phyloP scores from a whole-genome alignment of 1,140 invertebrate species.

The Solen grandis region DNA sequence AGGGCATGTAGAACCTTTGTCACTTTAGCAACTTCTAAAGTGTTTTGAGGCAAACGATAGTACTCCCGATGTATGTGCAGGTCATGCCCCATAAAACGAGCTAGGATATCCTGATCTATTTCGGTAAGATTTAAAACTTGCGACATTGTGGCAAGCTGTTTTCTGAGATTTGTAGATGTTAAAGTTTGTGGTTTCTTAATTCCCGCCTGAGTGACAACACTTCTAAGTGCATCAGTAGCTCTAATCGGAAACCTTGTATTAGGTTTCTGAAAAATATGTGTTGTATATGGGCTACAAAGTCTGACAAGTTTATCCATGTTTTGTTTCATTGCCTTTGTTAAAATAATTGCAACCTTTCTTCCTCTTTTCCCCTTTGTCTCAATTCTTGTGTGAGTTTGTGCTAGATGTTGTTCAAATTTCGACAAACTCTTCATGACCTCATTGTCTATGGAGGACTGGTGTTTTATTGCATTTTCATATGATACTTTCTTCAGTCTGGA shows the following conservation, averaged over 20 bases:
- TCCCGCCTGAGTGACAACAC: neutral
- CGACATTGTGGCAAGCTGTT: conserved; percentile 57
- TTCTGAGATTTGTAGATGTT: conserved; percentile 75
- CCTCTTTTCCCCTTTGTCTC: conserved; percentile 35
- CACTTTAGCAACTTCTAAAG: conserved; percentile 53
- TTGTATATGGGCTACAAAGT: neutral
- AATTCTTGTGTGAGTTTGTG: neutral
- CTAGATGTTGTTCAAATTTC: neutral
- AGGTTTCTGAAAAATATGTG: neutral
- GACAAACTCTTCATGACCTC: neutral
- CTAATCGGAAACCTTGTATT: neutral
- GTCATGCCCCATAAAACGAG: conserved; percentile 50
- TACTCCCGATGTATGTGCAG: conserved; percentile 48
- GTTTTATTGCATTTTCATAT: too few species aligned
- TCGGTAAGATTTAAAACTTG: conserved; percentile 36
- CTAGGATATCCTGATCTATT: conserved; percentile 35
- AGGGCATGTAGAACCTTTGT: conserved; percentile 30
- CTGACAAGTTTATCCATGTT: neutral
- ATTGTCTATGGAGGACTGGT: too few species aligned
- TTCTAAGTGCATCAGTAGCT: neutral
- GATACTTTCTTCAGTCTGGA: too few species aligned
- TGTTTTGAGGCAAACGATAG: conserved; percentile 50
- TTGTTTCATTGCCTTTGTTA: conserved; percentile 13
- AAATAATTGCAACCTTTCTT: conserved; percentile 24
- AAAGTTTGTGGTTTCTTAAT: conserved; percentile 11